phyloP scores from a whole-genome alignment of 2,888 invertebrate genomes.

The Machimus atricapillus region DNA sequence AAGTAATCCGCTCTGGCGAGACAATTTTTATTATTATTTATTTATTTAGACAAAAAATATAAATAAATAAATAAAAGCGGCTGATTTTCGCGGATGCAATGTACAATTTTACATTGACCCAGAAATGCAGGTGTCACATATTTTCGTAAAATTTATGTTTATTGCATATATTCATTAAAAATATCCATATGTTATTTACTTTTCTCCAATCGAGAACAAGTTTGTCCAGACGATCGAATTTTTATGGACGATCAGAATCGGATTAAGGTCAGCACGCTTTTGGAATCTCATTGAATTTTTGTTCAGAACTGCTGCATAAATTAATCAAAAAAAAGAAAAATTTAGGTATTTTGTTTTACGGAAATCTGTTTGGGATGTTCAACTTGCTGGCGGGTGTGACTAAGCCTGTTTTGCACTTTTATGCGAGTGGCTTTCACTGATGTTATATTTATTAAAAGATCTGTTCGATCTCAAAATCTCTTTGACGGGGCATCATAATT shows the following conservation, averaged over 20 bases:
- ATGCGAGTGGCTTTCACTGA: not conserved
- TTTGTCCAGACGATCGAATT: not conserved
- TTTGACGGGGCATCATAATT: not conserved
- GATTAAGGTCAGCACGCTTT: not conserved
- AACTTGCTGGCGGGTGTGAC: not conserved
- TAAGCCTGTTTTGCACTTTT: not conserved
- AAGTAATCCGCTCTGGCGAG: constrained; percentile 50
- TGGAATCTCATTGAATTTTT: not conserved
- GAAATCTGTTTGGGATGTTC: not conserved
- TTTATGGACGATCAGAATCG: not conserved
- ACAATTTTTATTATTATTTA: not conserved
- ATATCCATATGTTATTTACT: not conserved
- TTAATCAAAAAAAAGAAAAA: not conserved
- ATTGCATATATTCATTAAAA: not conserved
- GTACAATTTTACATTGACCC: not conserved
- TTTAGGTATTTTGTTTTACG: not conserved
- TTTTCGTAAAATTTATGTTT: not conserved
- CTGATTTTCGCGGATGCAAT: not conserved
- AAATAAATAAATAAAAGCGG: not conserved
- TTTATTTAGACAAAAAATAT: not conserved
- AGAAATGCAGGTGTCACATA: not conserved
- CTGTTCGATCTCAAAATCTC: not conserved
- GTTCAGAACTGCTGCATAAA: not conserved
- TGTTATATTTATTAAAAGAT: not conserved
- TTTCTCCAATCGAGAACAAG: not conserved